phyloP scores from a whole-genome alignment of 2,888 invertebrate genomes.

The Epinotia bilunana region DNA sequence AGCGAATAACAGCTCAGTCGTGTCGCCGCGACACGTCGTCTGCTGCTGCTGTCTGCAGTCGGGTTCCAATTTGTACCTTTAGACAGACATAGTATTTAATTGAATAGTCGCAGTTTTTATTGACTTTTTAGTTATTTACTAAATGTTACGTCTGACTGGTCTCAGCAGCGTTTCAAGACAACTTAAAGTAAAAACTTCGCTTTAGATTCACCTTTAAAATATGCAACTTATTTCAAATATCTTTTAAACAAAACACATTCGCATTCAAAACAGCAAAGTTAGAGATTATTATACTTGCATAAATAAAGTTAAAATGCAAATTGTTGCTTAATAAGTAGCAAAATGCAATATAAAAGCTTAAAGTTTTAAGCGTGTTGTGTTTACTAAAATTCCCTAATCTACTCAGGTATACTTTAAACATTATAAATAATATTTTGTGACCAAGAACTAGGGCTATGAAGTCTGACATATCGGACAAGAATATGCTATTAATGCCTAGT shows the following conservation, averaged over 20 bases:
- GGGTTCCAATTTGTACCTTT: too few relatives aligned
- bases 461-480: too few relatives aligned
- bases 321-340: slow-evolving; percentile 20
- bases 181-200: slow-evolving; percentile 1
- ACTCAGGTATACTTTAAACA: not conserved
- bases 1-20: too few relatives aligned
- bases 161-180: not conserved
- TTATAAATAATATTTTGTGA: too few relatives aligned
- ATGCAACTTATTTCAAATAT: slow-evolving; percentile 3
- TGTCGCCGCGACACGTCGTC: too few relatives aligned
- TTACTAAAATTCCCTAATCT: slow-evolving; percentile 11
- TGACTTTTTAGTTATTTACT: not conserved
- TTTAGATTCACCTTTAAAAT: slow-evolving; percentile 7
- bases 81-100: too few relatives aligned
- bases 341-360: slow-evolving; percentile 18
- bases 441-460: too few relatives aligned
- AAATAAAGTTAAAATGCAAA: slow-evolving; percentile 28
- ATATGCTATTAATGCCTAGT: too few relatives aligned
- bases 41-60: too few relatives aligned
- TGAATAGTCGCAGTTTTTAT: too few relatives aligned
- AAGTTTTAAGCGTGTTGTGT: slow-evolving; percentile 21
- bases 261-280: slow-evolving; percentile 23
- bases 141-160: not conserved
- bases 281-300: slow-evolving; percentile 26
- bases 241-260: slow-evolving; percentile 28